These are phyloP conservation scores for Oreochromis tanganicae DNA, from an alignment of 2,113 vertebrate species.

Conservation along the genomic window DNA sequence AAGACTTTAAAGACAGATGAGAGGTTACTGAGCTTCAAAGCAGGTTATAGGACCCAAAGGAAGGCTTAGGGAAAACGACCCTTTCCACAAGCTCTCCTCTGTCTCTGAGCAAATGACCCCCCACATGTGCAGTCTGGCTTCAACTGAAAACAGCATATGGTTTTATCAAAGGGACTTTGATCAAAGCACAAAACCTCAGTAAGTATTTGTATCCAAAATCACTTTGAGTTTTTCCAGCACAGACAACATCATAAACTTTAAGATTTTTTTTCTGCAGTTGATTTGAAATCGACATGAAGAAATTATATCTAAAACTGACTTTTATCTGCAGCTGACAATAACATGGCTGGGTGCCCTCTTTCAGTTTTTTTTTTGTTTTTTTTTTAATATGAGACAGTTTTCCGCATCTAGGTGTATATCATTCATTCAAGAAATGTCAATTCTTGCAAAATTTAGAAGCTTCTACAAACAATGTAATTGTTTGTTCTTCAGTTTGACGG, in stretches of 20 bases:
- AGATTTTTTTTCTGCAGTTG: background rate
- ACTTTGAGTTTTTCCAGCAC: background rate
- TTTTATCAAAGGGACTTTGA: background rate
- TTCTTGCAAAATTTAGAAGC: background rate
- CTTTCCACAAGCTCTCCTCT: background rate
- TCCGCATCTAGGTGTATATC: background rate
- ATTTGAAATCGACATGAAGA: background rate
- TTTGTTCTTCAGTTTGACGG: background rate
- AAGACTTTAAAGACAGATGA: background rate
- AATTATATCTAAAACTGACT: background rate
- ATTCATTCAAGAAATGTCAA: background rate
- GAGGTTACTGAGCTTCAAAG: background rate
- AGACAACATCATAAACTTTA: background rate
- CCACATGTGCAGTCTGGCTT: background rate
- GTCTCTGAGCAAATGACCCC: background rate
- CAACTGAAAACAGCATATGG: background rate
- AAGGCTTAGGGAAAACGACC: conserved; percentile 6
- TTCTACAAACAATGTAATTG: background rate
- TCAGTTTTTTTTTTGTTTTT: background rate
- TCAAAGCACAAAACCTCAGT: background rate
- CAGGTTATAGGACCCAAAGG: conserved; percentile 16
- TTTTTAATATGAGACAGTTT: background rate
- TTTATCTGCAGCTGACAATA: background rate
- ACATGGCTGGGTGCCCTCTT: background rate
- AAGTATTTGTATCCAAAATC: background rate